Percentiles rank a stretch among this genome's conserved stretches.
Evolutionary conservation across 1,140 invertebrate genomes (phyloP).

Genomic region (Hydropsyche tenuis): DNA sequence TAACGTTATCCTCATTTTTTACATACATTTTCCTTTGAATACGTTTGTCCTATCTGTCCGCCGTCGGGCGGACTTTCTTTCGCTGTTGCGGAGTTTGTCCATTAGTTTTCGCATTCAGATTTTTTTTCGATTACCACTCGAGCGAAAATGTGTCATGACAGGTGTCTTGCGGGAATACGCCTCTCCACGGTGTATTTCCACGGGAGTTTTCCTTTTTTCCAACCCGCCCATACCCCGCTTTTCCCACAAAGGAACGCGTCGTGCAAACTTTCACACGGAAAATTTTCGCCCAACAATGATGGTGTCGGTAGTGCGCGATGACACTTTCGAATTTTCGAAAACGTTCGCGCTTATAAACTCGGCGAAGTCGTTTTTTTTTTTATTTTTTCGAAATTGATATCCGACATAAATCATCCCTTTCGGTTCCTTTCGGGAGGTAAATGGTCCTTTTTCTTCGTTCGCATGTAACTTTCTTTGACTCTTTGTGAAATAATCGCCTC

Average conservation of each 20-base stretch:
- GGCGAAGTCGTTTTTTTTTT: neutral
- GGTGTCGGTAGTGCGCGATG: neutral
- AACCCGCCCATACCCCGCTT: neutral
- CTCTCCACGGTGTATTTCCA: neutral
- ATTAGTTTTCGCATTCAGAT: constrained; percentile 15
- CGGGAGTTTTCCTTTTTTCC: neutral
- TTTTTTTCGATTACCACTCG: constrained; percentile 20
- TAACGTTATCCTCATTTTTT: too few species aligned
- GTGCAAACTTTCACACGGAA: neutral
- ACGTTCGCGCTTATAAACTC: constrained; percentile 2
- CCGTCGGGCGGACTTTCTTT: too few species aligned
- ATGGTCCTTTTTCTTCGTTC: neutral
- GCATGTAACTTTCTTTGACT: constrained; percentile 15
- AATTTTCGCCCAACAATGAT: neutral
- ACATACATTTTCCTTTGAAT: too few species aligned
- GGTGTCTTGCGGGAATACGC: constrained; percentile 19
- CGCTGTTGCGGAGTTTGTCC: neutral
- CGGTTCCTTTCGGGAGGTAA: constrained; percentile 2
- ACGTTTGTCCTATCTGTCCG: too few species aligned
- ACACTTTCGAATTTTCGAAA: constrained; percentile 21
- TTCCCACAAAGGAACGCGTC: neutral
- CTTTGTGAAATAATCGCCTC: constrained; percentile 27
- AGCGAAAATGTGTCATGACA: constrained; percentile 20
- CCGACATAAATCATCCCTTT: constrained; percentile 27
- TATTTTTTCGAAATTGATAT: constrained; percentile 25